Evolutionary conservation across 2,113 vertebrate genomes (phyloP).

Genomic region (Platichthys stellatus): DNA sequence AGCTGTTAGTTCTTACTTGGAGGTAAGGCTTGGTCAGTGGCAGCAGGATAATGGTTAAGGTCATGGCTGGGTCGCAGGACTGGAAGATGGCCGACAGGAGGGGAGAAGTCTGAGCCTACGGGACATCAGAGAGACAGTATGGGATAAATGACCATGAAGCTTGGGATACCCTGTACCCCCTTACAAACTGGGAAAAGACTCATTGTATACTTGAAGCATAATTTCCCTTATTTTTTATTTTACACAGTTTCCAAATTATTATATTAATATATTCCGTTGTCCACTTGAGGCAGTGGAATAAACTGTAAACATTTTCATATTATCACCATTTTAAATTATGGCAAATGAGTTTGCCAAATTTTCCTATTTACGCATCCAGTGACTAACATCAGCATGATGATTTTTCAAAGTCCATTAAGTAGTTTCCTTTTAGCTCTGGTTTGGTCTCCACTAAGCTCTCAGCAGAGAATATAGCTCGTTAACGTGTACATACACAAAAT

Average conservation of each 20-base stretch:
- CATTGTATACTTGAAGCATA: background rate
- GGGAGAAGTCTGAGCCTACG: conserved; percentile 76
- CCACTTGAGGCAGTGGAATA: background rate
- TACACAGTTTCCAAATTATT: too few relatives aligned
- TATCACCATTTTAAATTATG: background rate
- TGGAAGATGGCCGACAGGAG: conserved; percentile 92
- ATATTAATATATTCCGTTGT: background rate
- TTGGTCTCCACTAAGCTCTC: background rate
- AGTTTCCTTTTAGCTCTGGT: background rate
- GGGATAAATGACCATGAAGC: conserved; percentile 22
- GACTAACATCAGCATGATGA: too few relatives aligned
- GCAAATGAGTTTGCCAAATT: background rate
- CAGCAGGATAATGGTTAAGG: conserved; percentile 95
- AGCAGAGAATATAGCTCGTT: background rate
- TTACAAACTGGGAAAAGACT: background rate
- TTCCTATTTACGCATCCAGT: background rate
- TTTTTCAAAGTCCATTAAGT: background rate
- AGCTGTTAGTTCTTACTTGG: conserved; percentile 90
- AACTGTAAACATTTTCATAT: background rate
- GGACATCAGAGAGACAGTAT: conserved; percentile 70
- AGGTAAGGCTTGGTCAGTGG: conserved; percentile 92
- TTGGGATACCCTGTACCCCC: conserved; percentile 14
- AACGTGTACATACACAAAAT: too few relatives aligned
- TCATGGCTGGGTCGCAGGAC: conserved; percentile 90
- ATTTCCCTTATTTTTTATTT: background rate